phyloP scores from a whole-genome alignment of 2,888 invertebrate species.

The Polia nebulosa region DNA sequence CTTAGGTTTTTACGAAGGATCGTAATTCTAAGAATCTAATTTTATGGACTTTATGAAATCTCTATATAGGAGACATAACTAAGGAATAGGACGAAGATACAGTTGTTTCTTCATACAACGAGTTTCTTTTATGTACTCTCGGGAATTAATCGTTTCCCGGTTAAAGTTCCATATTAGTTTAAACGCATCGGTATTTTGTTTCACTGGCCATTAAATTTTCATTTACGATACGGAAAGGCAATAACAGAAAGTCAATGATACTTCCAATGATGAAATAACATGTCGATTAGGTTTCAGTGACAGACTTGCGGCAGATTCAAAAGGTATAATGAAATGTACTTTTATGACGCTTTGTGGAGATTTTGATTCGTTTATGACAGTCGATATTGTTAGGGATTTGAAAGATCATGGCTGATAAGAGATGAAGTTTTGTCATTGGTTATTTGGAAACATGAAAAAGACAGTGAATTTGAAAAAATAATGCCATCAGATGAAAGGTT shows the following conservation, averaged over 20 bases:
- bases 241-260: conserved; percentile 67
- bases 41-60: background rate
- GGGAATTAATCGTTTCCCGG: conserved; percentile 56
- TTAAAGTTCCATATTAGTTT: conserved; percentile 62
- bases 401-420: conserved; percentile 19
- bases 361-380: conserved; percentile 50
- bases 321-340: conserved; percentile 34
- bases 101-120: conserved; percentile 7
- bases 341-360: conserved; percentile 31
- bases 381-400: conserved; percentile 8
- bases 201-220: conserved; percentile 67
- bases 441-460: background rate
- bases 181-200: conserved; percentile 61
- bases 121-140: conserved; percentile 27
- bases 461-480: too few species aligned
- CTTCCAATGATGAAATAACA: conserved; percentile 66
- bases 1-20: too few species aligned
- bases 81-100: background rate
- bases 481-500: background rate
- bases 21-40: too few species aligned
- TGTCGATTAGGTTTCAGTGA: conserved; percentile 63
- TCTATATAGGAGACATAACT: background rate
- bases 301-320: conserved; percentile 55
- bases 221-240: conserved; percentile 66
- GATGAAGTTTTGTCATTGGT: background rate